Percentiles rank a stretch among this genome's conserved stretches.
phyloP scores from a whole-genome alignment of 2,113 vertebrate genomes.

The Siniperca knerii region DNA sequence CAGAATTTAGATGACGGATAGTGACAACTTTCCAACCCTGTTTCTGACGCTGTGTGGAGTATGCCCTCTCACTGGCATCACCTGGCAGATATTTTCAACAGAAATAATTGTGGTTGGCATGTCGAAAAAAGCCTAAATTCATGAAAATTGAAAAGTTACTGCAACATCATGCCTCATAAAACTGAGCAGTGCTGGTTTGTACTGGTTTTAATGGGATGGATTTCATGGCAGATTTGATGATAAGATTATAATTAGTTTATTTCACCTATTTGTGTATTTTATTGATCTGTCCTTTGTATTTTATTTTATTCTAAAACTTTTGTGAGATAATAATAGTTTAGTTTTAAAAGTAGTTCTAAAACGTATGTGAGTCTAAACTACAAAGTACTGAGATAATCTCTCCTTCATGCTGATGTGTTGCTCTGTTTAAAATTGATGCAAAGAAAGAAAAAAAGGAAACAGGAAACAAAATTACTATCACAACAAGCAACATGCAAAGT shows the following conservation, averaged over 20 bases:
- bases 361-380: background rate
- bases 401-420: background rate
- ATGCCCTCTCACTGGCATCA: slow-evolving; percentile 39
- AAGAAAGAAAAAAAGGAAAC: too few species aligned
- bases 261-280: background rate
- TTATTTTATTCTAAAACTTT: background rate
- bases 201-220: slow-evolving; percentile 13
- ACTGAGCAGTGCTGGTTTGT: slow-evolving; percentile 17
- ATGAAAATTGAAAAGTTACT: slow-evolving; percentile 40
- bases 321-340: background rate
- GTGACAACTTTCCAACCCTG: slow-evolving; percentile 35
- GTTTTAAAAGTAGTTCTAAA: background rate
- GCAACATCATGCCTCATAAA: slow-evolving; percentile 26
- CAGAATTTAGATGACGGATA: slow-evolving; percentile 35
- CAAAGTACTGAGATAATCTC: too few species aligned
- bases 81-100: slow-evolving; percentile 44
- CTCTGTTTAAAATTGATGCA: background rate
- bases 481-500: background rate
- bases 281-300: background rate
- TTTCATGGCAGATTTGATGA: slow-evolving; percentile 9
- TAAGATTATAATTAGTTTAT: background rate
- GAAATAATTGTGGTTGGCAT: slow-evolving; percentile 56
- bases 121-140: slow-evolving; percentile 17
- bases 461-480: background rate
- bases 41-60: slow-evolving; percentile 35